These are phyloP conservation scores for Leptarthrus brevirostris DNA, from an alignment of 2,888 invertebrate species.

Conservation along the genomic window DNA sequence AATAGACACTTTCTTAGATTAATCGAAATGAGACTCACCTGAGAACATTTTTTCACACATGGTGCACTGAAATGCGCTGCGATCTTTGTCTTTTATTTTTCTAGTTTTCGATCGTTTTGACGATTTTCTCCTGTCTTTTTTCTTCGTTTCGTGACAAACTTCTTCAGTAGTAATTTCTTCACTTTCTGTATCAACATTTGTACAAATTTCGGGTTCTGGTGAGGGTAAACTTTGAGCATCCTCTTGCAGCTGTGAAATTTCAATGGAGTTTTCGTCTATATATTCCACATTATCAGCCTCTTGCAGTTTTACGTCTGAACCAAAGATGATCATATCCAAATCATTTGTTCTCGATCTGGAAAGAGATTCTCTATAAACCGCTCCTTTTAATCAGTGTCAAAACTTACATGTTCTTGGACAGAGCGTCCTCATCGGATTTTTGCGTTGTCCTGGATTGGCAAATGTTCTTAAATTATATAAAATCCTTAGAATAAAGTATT, in stretches of 20 bases:
- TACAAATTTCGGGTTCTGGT: background rate
- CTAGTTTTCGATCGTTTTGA: no score
- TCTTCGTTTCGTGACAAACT: no score
- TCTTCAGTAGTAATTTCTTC: background rate
- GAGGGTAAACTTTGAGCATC: background rate
- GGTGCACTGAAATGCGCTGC: conserved; percentile 6
- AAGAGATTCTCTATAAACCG: no score
- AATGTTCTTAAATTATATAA: no score
- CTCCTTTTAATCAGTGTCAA: background rate
- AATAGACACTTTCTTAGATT: no score
- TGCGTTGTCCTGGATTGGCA: no score
- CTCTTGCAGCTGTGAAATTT: background rate
- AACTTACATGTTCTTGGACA: background rate
- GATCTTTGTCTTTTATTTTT: conserved; percentile 15
- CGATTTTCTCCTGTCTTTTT: background rate
- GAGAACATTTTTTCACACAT: conserved; percentile 46
- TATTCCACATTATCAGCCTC: background rate
- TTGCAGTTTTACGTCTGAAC: background rate
- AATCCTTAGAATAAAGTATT: no score
- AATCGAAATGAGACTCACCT: no score
- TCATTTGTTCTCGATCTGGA: background rate
- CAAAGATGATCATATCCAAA: conserved; percentile 7
- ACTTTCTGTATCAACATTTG: background rate
- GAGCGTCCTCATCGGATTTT: no score
- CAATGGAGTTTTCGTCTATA: background rate